phyloP scores from a whole-genome alignment of 2,797 vertebrate genomes.

The Agapornis canus region DNA sequence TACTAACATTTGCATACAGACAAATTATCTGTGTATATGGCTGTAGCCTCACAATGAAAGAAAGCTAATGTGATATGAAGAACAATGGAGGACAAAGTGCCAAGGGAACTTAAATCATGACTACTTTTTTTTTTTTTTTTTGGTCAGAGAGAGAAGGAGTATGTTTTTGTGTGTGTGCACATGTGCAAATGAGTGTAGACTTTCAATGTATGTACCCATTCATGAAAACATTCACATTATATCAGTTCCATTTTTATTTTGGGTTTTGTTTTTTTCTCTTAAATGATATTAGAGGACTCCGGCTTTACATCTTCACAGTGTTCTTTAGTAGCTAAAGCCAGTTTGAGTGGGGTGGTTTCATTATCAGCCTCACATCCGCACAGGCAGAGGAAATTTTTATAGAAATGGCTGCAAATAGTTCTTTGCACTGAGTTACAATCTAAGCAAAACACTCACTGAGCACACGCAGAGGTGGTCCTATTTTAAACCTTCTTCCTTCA shows the following conservation, averaged over 20 bases:
- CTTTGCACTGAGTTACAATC: neutral
- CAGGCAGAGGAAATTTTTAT: neutral
- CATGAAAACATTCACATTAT: neutral
- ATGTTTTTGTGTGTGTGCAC: neutral
- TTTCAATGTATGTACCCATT: neutral
- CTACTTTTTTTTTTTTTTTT: neutral
- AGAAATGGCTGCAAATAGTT: neutral
- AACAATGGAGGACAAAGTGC: neutral
- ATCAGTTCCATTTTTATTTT: neutral
- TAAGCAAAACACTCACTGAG: slow-evolving; percentile 9
- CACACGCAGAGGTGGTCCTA: neutral
- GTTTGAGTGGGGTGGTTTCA: neutral
- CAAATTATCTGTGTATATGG: neutral
- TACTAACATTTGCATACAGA: neutral
- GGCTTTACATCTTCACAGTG: neutral
- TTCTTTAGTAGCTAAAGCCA: neutral
- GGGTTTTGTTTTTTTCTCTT: neutral
- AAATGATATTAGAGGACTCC: neutral
- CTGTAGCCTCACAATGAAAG: neutral
- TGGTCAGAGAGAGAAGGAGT: neutral
- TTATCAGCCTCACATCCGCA: neutral
- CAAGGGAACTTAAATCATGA: neutral
- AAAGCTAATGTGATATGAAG: neutral
- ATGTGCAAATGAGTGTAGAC: fast-evolving
- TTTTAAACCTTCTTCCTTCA: slow-evolving; percentile 43